Conservation (phyloP, 2,888 invertebrate genomes). For the Habrosyne pyritoides region DNA sequence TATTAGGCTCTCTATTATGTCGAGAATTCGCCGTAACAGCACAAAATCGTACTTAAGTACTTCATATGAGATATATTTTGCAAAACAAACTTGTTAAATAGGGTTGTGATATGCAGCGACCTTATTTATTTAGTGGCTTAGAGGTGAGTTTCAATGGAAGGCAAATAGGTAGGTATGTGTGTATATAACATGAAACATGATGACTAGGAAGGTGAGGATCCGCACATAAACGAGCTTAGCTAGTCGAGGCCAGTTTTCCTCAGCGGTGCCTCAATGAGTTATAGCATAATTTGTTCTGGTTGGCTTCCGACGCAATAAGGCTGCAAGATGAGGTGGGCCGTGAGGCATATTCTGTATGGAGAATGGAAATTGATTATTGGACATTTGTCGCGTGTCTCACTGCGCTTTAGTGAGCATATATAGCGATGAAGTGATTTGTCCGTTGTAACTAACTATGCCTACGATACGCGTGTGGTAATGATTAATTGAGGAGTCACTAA, state of each 20-base stretch:
- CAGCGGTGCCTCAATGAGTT: conserved; percentile 50
- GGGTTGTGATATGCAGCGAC: not conserved
- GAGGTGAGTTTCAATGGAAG: not conserved
- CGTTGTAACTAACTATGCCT: not conserved
- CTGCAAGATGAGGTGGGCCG: conserved; percentile 49
- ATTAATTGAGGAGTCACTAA: too few relatives aligned
- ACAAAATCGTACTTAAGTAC: too few relatives aligned
- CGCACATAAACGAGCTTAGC: conserved; percentile 3
- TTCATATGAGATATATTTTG: not conserved
- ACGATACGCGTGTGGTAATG: not conserved
- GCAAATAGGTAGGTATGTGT: not conserved
- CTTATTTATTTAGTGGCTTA: not conserved
- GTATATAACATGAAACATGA: not conserved
- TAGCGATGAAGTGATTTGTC: not conserved
- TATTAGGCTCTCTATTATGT: too few relatives aligned
- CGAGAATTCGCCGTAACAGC: too few relatives aligned
- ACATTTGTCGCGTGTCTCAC: conserved; percentile 41
- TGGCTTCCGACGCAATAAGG: conserved; percentile 47
- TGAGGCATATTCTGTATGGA: conserved; percentile 48
- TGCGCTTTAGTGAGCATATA: not conserved
- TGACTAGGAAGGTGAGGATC: not conserved
- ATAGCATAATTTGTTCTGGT: conserved; percentile 62
- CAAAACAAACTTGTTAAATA: conserved; percentile 3
- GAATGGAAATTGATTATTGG: conserved; percentile 48
- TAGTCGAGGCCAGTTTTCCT: conserved; percentile 31